Conservation (phyloP, 1,140 invertebrate species). For the Drosophila bocki region DNA sequence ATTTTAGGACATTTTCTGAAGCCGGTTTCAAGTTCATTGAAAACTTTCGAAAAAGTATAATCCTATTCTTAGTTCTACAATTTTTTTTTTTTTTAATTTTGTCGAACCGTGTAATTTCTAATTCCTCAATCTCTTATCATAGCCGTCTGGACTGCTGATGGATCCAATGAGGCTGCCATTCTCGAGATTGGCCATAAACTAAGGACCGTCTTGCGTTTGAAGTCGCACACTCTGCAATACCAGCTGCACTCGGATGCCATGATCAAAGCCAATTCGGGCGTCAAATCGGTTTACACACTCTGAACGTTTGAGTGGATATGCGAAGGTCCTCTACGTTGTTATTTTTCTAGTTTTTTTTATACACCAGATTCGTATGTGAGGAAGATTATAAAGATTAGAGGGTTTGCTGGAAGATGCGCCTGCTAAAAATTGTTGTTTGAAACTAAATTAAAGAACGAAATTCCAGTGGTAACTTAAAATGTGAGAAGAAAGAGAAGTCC, state of each 20-base stretch:
- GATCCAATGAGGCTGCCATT: slow-evolving; percentile 90
- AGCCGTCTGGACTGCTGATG: slow-evolving; percentile 84
- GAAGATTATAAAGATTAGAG: slow-evolving; percentile 29
- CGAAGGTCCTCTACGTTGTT: slow-evolving; percentile 10
- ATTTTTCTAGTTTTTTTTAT: slow-evolving; percentile 32
- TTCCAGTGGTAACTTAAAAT: slow-evolving; percentile 1
- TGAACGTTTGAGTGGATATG: slow-evolving; percentile 16
- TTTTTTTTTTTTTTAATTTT: no score
- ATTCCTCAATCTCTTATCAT: neutral
- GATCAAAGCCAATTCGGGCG: slow-evolving; percentile 86
- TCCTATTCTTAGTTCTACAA: no score
- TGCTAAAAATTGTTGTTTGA: slow-evolving; percentile 25
- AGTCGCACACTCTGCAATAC: slow-evolving; percentile 88
- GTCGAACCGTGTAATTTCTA: no score
- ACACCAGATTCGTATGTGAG: slow-evolving; percentile 42
- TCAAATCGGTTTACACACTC: slow-evolving; percentile 68
- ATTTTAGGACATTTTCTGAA: no score
- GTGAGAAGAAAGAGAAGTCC: neutral
- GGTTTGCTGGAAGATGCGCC: slow-evolving; percentile 1
- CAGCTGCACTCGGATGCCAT: slow-evolving; percentile 94
- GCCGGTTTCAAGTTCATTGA: no score
- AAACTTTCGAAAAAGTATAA: no score
- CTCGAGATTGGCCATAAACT: slow-evolving; percentile 93
- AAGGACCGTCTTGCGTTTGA: slow-evolving; percentile 90
- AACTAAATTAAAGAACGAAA: slow-evolving; percentile 29